A percentile compares a stretch with the other conserved stretches of the same genome.
phyloP scores from a whole-genome alignment of 2,888 invertebrate genomes.

The Troglohyphantes excavatus region DNA sequence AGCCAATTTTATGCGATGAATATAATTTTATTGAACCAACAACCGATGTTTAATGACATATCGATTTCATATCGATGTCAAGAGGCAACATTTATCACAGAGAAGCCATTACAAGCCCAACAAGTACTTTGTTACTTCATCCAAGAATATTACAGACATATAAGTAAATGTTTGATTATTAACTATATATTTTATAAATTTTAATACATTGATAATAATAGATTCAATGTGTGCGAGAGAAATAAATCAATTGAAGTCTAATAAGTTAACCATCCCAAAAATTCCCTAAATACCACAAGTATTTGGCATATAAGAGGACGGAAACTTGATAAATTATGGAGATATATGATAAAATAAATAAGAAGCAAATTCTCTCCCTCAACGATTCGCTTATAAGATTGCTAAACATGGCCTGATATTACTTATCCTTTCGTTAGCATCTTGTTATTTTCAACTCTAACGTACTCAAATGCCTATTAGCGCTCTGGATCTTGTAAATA shows the following conservation, averaged over 20 bases:
- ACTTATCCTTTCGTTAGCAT: too few species aligned
- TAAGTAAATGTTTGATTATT: background rate
- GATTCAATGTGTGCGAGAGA: background rate
- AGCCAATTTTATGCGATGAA: background rate
- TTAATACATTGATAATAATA: background rate
- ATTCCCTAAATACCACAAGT: background rate
- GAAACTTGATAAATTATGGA: background rate
- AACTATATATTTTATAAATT: background rate
- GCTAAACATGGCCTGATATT: background rate
- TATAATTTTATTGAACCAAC: constrained; percentile 32
- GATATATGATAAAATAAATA: constrained; percentile 34
- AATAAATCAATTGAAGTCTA: background rate
- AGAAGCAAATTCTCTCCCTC: constrained; percentile 7
- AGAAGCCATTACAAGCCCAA: background rate
- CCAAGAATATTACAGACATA: background rate
- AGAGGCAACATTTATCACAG: constrained; percentile 18
- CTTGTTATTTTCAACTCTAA: too few species aligned
- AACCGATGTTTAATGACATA: constrained; percentile 20
- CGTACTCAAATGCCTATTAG: background rate
- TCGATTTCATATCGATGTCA: background rate
- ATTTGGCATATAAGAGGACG: constrained; percentile 24
- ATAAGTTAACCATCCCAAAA: background rate
- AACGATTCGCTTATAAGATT: background rate
- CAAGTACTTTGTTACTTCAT: background rate
- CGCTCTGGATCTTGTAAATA: background rate